phyloP scores from a whole-genome alignment of 1,140 invertebrate species.

The Euschistus heros region DNA sequence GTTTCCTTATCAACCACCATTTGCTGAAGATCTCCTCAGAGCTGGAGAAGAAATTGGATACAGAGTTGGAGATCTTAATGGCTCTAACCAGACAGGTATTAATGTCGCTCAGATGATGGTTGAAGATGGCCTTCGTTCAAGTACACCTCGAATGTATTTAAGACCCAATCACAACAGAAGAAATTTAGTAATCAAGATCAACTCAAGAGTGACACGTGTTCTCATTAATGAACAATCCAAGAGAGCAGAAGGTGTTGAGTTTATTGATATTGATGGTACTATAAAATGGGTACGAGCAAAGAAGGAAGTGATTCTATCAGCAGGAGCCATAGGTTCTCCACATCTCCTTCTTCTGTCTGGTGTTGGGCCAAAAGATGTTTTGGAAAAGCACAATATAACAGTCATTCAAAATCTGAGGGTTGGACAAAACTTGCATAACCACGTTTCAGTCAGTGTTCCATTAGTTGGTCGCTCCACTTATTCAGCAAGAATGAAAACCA shows the following conservation, averaged over 20 bases:
- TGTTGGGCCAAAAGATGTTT: constrained; percentile 48
- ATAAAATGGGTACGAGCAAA: constrained; percentile 26
- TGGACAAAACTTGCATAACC: constrained; percentile 47
- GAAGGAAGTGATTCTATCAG: constrained; percentile 58
- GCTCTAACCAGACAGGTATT: constrained; percentile 40
- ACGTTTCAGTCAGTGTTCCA: constrained; percentile 37
- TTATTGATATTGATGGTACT: constrained; percentile 37
- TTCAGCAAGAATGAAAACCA: constrained; percentile 35
- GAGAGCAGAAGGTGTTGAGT: constrained; percentile 47
- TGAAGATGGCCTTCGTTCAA: constrained; percentile 28
- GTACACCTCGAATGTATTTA: constrained; percentile 45
- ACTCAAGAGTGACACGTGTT: constrained; percentile 57
- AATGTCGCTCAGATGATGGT: constrained; percentile 33
- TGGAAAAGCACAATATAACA: constrained; percentile 40
- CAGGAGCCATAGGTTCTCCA: constrained; percentile 58
- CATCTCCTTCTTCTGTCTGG: constrained; percentile 63
- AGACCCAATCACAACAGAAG: constrained; percentile 37
- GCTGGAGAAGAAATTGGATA: constrained; percentile 45
- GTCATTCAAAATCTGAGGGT: constrained; percentile 43
- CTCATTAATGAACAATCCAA: constrained; percentile 50
- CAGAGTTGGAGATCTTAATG: constrained; percentile 44
- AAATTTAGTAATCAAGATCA: constrained; percentile 59
- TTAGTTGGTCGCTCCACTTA: constrained; percentile 27
- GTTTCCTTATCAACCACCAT: constrained; percentile 42
- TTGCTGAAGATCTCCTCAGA: constrained; percentile 44